Base-by-base conservation (phyloP, 2,113 vertebrate genomes). In the Sylvia atricapilla region DNA sequence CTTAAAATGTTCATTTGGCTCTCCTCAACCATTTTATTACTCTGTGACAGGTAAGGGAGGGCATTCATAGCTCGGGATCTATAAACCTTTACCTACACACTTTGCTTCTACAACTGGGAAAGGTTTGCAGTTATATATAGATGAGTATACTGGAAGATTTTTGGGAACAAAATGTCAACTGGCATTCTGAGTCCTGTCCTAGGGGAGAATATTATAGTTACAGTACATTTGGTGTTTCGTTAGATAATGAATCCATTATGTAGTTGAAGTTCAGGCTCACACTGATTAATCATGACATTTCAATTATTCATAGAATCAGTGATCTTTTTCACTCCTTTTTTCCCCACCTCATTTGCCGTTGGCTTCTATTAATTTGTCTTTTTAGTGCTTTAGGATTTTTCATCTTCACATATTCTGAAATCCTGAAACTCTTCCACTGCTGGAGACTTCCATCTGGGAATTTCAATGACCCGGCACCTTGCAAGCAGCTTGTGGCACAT, bases 241-340 rank as follows among this genome's bases (percentile, higher is more conserved):
- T 94, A 95, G 84, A 73, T 96, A 93, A 94, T 87, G 52, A 92
- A 80, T 86, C 88, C 77, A 84, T 91, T 96, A 82, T 86, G 44
- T 93, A 93, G 83, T 77, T 96, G 78, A 80, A 94, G 79, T 92
- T 92, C 76, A 96, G 67, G 37, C 64, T 96, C 68, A 41, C 83
- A 44, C 56, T 97, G 72, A 85, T 96, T 93, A 97, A 94, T 85
- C 53, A 47, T 30, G 79, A 47, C 64, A 91, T 96, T 95, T 96
- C 90, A 94, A 55, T 97, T 94, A 90, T 91, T 87, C 93, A 83
- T 37, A 68, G 82, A 94, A 82, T 88, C 37, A 11, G n/a, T 82
- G 87, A 93, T 94, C 78, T 96, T 93, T 79, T 85, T 89, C 89
- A 76, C 86, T 68, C 69, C 55, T 69, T 50, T 72, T 85, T 87